Evolutionary conservation across 2,797 vertebrate species (phyloP).

Genomic region (Lagocephalus sceleratus): DNA sequence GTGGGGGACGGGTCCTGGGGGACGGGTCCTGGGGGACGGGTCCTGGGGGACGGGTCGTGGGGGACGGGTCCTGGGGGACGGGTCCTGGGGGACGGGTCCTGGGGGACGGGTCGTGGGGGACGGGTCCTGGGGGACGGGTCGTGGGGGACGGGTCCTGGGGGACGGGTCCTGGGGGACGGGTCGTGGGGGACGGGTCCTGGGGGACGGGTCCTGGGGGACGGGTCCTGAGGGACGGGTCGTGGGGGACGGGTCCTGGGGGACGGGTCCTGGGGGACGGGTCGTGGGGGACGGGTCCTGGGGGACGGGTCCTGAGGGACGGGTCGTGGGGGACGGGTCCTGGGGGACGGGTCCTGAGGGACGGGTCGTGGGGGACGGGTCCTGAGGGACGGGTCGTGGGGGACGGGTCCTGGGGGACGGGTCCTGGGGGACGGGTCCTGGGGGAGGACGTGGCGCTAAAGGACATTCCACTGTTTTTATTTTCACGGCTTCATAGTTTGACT

Average conservation of each 20-base stretch:
- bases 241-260: slow-evolving; percentile 4
- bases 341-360: too few relatives aligned
- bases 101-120: slow-evolving; percentile 4
- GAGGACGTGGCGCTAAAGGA: slow-evolving; percentile 26
- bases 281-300: slow-evolving; percentile 7
- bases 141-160: slow-evolving; percentile 8
- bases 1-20: slow-evolving; percentile 7
- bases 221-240: too few relatives aligned
- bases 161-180: too few relatives aligned
- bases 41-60: slow-evolving; percentile 9
- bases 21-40: too few relatives aligned
- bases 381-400: slow-evolving; percentile 5
- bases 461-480: slow-evolving; percentile 43
- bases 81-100: slow-evolving; percentile 12
- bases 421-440: slow-evolving; percentile 8
- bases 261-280: too few relatives aligned
- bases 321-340: slow-evolving; percentile 12
- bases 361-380: slow-evolving; percentile 12
- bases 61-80: slow-evolving; percentile 4
- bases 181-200: slow-evolving; percentile 12
- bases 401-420: slow-evolving; percentile 4
- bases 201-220: not conserved
- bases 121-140: slow-evolving; percentile 5
- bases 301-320: too few relatives aligned
- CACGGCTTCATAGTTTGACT: slow-evolving; percentile 28